phyloP scores from a whole-genome alignment of 2,888 invertebrate species.

The Teinopalpus imperialis region DNA sequence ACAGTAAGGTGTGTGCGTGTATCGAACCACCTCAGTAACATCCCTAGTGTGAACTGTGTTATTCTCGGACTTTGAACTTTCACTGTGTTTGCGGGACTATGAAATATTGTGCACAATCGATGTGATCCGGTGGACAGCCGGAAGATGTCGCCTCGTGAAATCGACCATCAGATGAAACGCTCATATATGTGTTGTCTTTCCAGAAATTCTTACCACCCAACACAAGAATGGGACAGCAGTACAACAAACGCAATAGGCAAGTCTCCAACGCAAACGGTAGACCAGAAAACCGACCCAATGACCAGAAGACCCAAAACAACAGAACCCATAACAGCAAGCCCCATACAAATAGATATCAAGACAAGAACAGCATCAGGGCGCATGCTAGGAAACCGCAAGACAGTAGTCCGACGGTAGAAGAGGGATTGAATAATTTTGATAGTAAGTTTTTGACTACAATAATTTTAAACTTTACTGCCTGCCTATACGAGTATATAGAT shows the following conservation, averaged over 20 bases:
- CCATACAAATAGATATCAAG: background rate
- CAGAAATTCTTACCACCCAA: background rate
- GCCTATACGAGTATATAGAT: too few species aligned
- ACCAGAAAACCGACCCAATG: background rate
- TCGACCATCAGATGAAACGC: too few species aligned
- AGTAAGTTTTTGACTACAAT: constrained; percentile 1
- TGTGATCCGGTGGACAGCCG: too few species aligned
- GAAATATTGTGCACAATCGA: too few species aligned
- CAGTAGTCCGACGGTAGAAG: background rate
- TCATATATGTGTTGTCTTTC: too few species aligned
- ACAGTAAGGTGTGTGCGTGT: too few species aligned
- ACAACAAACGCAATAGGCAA: background rate
- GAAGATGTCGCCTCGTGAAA: too few species aligned
- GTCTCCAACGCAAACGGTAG: background rate
- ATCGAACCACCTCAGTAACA: too few species aligned
- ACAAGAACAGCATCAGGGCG: background rate
- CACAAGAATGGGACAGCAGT: background rate
- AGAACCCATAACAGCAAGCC: background rate
- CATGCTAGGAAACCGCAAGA: background rate
- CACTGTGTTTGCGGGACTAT: too few species aligned
- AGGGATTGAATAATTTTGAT: constrained; percentile 2
- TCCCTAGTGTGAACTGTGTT: too few species aligned
- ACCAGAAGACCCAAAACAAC: background rate
- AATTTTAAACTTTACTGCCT: too few species aligned
- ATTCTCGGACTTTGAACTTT: too few species aligned